These are phyloP conservation scores for Flexamia atlantica DNA, from an alignment of 2,888 invertebrate genomes.

Conservation along the genomic window DNA sequence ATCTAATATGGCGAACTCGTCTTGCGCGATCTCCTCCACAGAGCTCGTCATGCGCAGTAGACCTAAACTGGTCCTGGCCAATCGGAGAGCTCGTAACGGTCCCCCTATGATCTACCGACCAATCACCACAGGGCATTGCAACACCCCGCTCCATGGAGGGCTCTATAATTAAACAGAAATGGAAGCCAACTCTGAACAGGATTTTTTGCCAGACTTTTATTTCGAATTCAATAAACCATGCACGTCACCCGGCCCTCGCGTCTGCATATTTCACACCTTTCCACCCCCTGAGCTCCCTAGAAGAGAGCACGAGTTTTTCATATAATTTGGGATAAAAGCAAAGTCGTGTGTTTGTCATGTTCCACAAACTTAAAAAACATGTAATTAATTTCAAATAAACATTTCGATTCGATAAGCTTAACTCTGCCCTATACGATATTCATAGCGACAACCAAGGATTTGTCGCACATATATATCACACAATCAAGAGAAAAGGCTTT, in stretches of 20 bases:
- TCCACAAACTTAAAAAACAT: too few species aligned
- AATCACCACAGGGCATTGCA: slow-evolving; percentile 16
- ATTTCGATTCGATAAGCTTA: too few species aligned
- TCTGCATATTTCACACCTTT: slow-evolving; percentile 6
- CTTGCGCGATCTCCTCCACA: slow-evolving; percentile 47
- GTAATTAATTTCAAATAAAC: too few species aligned
- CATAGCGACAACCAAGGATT: too few species aligned
- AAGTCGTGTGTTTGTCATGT: too few species aligned
- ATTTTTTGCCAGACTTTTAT: slow-evolving; percentile 30
- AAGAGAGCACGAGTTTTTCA: background rate
- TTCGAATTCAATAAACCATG: slow-evolving; percentile 41
- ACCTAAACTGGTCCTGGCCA: slow-evolving; percentile 41
- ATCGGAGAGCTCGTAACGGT: slow-evolving; percentile 33
- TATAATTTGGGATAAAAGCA: too few species aligned
- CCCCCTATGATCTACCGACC: slow-evolving; percentile 34
- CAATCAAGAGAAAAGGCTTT: too few species aligned
- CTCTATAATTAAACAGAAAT: slow-evolving; percentile 50
- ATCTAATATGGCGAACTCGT: slow-evolving; percentile 54
- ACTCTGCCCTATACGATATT: too few species aligned
- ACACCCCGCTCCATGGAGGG: slow-evolving; percentile 37
- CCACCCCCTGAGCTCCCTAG: background rate
- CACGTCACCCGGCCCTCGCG: slow-evolving; percentile 9
- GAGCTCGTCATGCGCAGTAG: slow-evolving; percentile 45
- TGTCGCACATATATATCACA: too few species aligned
- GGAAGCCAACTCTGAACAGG: slow-evolving; percentile 38